These are phyloP conservation scores for Rhagoletis zephyria DNA, from an alignment of 1,140 invertebrate genomes.

Conservation along the genomic window DNA sequence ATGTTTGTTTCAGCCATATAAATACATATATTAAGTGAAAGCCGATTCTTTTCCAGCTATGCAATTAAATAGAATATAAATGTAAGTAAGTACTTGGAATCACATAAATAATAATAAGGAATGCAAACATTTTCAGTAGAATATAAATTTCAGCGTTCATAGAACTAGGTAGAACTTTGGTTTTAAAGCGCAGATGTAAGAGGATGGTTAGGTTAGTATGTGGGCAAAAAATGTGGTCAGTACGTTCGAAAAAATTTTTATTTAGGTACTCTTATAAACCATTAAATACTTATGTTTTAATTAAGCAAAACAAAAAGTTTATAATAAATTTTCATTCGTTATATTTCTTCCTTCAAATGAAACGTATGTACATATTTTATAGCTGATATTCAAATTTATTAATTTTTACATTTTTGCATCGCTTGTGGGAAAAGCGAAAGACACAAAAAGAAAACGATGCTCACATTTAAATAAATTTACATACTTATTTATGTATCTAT, in stretches of 20 bases:
- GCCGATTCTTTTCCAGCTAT: background rate
- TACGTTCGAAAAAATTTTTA: background rate
- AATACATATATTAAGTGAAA: background rate
- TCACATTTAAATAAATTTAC: background rate
- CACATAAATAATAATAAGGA: background rate
- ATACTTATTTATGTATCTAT: background rate
- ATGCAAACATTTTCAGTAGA: no score
- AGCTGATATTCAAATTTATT: no score
- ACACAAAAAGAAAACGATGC: background rate
- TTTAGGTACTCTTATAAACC: no score
- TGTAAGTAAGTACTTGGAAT: background rate
- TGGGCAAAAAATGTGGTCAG: background rate
- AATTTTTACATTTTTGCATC: no score
- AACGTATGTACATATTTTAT: no score
- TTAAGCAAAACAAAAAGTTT: no score
- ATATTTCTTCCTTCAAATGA: no score
- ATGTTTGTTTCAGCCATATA: background rate
- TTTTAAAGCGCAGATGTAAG: background rate
- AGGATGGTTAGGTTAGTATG: background rate
- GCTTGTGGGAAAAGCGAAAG: no score
- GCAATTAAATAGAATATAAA: constrained; percentile 35
- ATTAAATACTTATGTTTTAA: no score
- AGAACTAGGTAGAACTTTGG: no score
- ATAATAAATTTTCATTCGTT: no score
- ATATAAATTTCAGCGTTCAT: no score